These are phyloP conservation scores for Pao palembangensis DNA, from an alignment of 2,113 vertebrate genomes.

Conservation along the genomic window DNA sequence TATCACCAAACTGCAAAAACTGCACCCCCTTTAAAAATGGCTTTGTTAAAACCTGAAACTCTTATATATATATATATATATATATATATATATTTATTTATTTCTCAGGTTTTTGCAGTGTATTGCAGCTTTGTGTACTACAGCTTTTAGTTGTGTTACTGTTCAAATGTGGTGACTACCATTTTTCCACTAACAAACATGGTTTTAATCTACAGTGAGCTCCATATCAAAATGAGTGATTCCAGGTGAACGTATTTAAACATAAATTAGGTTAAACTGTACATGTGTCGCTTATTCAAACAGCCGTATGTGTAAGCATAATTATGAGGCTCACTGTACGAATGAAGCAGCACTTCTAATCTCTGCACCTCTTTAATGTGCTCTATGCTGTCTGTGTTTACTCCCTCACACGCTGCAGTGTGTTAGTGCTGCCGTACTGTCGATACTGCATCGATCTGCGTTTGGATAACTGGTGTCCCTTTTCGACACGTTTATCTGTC, in stretches of 20 bases:
- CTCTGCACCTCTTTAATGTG: constrained; percentile 17
- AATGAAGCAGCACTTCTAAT: constrained; percentile 21
- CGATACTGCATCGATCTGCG: constrained; percentile 35
- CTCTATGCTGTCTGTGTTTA: constrained; percentile 41
- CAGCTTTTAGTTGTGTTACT: constrained; percentile 24
- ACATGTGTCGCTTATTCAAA: background rate
- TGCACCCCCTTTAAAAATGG: background rate
- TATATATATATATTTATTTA: background rate
- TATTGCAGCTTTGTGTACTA: constrained; percentile 26
- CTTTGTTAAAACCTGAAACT: background rate
- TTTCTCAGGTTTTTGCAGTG: constrained; percentile 20
- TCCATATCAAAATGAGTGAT: constrained; percentile 20
- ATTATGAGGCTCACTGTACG: constrained; percentile 60
- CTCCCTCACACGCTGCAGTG: constrained; percentile 39
- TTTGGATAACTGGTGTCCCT: constrained; percentile 25
- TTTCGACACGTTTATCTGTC: constrained; percentile 43
- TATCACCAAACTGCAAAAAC: constrained; percentile 25
- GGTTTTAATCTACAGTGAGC: constrained; percentile 54
- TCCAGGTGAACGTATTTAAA: background rate
- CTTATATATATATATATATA: no score
- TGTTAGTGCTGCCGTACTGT: constrained; percentile 42
- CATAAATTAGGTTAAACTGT: background rate
- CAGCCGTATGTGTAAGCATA: background rate
- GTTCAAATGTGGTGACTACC: constrained; percentile 38
- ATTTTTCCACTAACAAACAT: constrained; percentile 26